phyloP scores from a whole-genome alignment of 2,888 invertebrate genomes.

The Caenorhabditis angaria region DNA sequence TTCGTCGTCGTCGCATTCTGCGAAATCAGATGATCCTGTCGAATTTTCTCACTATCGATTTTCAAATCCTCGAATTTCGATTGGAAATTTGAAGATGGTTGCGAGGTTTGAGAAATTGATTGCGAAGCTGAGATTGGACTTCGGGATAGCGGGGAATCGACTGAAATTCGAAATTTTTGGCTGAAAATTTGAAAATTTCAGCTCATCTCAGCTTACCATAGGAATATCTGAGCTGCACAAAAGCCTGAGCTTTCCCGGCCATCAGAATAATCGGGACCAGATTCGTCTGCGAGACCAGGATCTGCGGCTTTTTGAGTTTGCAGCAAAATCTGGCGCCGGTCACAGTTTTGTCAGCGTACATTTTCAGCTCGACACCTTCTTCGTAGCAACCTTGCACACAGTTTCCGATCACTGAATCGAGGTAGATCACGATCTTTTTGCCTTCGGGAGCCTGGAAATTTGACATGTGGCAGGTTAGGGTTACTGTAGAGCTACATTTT shows the following conservation, averaged over 20 bases:
- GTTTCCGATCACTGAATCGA: slow-evolving; percentile 43
- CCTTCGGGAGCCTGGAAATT: slow-evolving; percentile 31
- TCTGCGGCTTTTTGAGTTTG: slow-evolving; percentile 29
- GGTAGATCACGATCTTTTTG: slow-evolving; percentile 31
- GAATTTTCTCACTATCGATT: neutral
- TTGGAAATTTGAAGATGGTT: neutral
- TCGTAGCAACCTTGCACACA: slow-evolving; percentile 47
- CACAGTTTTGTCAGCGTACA: slow-evolving; percentile 34
- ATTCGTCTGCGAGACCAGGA: slow-evolving; percentile 25
- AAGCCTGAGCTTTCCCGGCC: slow-evolving; percentile 37
- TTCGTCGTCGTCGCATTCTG: neutral
- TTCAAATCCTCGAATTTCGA: neutral
- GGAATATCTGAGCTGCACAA: slow-evolving; percentile 40
- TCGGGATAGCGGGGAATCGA: neutral
- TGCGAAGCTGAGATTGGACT: neutral
- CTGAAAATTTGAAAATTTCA: neutral
- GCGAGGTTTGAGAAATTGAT: neutral
- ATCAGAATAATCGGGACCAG: slow-evolving; percentile 22
- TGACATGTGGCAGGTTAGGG: neutral
- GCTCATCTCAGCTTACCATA: slow-evolving; percentile 12
- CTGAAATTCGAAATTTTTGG: neutral
- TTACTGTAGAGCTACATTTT: too few relatives aligned
- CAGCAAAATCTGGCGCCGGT: slow-evolving; percentile 42
- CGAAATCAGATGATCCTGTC: neutral
- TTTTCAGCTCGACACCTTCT: slow-evolving; percentile 39